Evolutionary conservation across 2,797 vertebrate genomes (phyloP).

Genomic region (Sciurus vulgaris): DNA sequence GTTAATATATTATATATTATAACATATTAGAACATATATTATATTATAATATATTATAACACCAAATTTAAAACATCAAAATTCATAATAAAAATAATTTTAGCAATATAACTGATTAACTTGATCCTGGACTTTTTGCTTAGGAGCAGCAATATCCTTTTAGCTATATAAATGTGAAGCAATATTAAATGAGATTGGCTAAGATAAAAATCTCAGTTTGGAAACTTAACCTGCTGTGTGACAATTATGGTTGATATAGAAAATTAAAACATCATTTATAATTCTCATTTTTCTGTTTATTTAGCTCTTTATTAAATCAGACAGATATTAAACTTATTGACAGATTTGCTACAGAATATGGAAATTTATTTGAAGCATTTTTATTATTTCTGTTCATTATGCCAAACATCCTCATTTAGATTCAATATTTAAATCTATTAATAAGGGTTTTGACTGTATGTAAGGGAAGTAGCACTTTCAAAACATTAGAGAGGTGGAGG

Average conservation of each 20-base stretch:
- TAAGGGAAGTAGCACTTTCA: background rate
- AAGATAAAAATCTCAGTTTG: constrained; percentile 72
- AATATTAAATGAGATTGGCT: constrained; percentile 53
- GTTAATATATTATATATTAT: too few relatives aligned
- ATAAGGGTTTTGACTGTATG: background rate
- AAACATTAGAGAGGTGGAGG: background rate
- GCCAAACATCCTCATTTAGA: background rate
- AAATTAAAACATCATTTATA: constrained; percentile 69
- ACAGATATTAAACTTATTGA: constrained; percentile 68
- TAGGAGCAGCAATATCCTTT: constrained; percentile 52
- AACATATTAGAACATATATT: too few relatives aligned
- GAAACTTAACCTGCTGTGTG: constrained; percentile 14
- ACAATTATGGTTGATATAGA: background rate
- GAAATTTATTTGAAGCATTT: constrained; percentile 57
- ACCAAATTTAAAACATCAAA: constrained; percentile 41
- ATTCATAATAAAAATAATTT: background rate
- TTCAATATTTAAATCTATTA: constrained; percentile 8
- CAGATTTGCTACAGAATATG: constrained; percentile 48
- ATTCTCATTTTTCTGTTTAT: constrained; percentile 49
- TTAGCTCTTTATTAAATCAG: constrained; percentile 59
- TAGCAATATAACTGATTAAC: constrained; percentile 64
- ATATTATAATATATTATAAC: background rate
- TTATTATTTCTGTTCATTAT: constrained; percentile 14
- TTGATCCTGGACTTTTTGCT: background rate
- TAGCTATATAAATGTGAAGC: constrained; percentile 73